Percentiles rank a stretch among this genome's conserved stretches.
Evolutionary conservation across 2,888 invertebrate genomes (phyloP).

Genomic region (Lysandra coridon): DNA sequence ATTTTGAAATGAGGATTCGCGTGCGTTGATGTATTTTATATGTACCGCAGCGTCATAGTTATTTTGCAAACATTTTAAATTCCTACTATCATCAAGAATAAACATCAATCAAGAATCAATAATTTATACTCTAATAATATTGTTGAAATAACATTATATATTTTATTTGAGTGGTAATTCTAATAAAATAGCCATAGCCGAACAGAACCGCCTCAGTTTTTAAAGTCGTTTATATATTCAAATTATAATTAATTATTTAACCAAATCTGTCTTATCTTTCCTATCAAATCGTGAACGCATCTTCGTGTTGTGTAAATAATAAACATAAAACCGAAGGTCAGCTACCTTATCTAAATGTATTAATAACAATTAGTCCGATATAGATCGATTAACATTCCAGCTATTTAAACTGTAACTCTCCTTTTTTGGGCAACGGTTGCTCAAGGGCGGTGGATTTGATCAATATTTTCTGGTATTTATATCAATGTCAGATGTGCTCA

Average conservation of each 20-base stretch:
- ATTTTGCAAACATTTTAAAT: neutral
- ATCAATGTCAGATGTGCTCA: slow-evolving; percentile 38
- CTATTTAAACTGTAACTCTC: slow-evolving; percentile 36
- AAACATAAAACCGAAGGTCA: slow-evolving; percentile 9
- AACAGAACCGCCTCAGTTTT: neutral
- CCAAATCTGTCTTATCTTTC: neutral
- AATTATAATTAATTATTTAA: neutral
- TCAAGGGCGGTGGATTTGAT: slow-evolving; percentile 15
- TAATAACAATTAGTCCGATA: neutral
- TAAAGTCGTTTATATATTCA: neutral
- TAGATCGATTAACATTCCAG: slow-evolving; percentile 34
- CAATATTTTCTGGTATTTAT: slow-evolving; percentile 31
- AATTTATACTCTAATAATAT: too few relatives aligned
- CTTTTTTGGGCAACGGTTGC: slow-evolving; percentile 36
- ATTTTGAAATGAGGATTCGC: neutral
- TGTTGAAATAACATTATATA: neutral
- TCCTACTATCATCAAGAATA: too few relatives aligned
- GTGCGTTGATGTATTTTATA: slow-evolving; percentile 6
- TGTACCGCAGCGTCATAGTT: neutral
- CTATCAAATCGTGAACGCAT: neutral
- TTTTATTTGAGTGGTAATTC: neutral
- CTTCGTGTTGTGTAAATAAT: neutral
- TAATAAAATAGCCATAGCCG: neutral
- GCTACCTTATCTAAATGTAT: neutral
- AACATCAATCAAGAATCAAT: neutral